Conservation (phyloP, 2,888 invertebrate species). For the Drosophila colorata region DNA sequence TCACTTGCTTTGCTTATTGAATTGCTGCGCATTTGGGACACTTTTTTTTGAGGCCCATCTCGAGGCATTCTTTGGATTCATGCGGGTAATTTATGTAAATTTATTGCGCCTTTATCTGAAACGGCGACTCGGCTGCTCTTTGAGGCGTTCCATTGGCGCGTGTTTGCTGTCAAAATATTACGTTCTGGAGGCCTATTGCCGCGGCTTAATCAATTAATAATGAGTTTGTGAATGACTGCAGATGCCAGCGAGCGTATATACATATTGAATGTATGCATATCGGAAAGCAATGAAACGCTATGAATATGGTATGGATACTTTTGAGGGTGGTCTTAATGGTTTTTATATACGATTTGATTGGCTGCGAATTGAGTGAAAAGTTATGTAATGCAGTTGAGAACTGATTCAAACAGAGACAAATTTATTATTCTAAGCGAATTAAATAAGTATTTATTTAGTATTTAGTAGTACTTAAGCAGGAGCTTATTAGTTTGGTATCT, state of each 20-base stretch:
- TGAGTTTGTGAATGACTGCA: conserved; percentile 53
- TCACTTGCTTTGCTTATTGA: conserved; percentile 58
- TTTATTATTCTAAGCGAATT: too few relatives aligned
- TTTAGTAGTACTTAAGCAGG: too few relatives aligned
- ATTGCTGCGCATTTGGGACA: conserved; percentile 75
- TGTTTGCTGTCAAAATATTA: conserved; percentile 75
- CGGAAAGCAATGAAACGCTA: conserved; percentile 34
- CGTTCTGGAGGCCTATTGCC: conserved; percentile 31
- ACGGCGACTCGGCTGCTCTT: conserved; percentile 12
- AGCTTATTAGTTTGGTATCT: too few relatives aligned
- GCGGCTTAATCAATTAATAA: conserved; percentile 72
- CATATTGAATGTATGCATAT: conserved; percentile 1
- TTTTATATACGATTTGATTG: neutral
- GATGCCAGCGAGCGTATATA: conserved; percentile 28
- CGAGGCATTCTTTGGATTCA: conserved; percentile 69
- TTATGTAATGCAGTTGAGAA: neutral
- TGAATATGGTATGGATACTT: conserved; percentile 44
- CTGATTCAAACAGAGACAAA: neutral
- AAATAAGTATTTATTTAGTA: too few relatives aligned
- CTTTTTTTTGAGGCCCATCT: conserved; percentile 40
- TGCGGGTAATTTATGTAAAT: conserved; percentile 82
- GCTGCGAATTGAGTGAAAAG: too few relatives aligned
- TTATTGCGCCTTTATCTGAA: conserved; percentile 69
- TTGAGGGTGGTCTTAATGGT: conserved; percentile 4
- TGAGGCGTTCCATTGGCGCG: conserved; percentile 53